Conservation (phyloP, 2,888 invertebrate genomes). For the Pyrrhia umbra region DNA sequence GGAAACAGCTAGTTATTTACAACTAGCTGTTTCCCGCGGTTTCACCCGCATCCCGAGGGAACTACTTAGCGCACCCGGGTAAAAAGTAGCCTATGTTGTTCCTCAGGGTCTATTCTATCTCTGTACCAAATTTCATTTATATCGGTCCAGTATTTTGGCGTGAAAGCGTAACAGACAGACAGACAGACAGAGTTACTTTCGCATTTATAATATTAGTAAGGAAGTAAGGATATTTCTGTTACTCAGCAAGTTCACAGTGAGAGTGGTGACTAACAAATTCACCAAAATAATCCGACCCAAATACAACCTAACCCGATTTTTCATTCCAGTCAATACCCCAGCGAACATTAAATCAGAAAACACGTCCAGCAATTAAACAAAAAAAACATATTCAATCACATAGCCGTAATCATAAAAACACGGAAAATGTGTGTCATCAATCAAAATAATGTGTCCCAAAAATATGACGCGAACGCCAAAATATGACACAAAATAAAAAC, state of each 20-base stretch:
- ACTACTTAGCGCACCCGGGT: too few relatives aligned
- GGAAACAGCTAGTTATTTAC: too few relatives aligned
- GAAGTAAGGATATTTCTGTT: too few relatives aligned
- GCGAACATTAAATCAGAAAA: constrained; percentile 6
- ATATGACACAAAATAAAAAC: constrained; percentile 18
- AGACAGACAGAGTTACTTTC: too few relatives aligned
- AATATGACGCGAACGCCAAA: constrained; percentile 3
- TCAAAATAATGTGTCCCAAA: constrained; percentile 52
- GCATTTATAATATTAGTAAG: too few relatives aligned
- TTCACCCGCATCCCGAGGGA: too few relatives aligned
- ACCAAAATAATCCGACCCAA: background rate
- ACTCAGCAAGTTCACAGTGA: background rate
- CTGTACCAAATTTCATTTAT: too few relatives aligned
- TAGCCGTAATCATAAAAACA: constrained; percentile 40
- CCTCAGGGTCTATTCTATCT: too few relatives aligned
- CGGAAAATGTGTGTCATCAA: constrained; percentile 40
- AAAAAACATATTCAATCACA: constrained; percentile 42
- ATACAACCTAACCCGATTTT: constrained; percentile 3
- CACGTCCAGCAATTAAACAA: constrained; percentile 24
- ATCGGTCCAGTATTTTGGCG: too few relatives aligned
- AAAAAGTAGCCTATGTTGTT: too few relatives aligned
- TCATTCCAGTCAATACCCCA: constrained; percentile 30
- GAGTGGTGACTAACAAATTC: background rate
- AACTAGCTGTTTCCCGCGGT: too few relatives aligned
- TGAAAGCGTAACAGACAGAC: too few relatives aligned